Evolutionary conservation across 2,888 invertebrate genomes (phyloP).

Genomic region (Brenthis hecate): DNA sequence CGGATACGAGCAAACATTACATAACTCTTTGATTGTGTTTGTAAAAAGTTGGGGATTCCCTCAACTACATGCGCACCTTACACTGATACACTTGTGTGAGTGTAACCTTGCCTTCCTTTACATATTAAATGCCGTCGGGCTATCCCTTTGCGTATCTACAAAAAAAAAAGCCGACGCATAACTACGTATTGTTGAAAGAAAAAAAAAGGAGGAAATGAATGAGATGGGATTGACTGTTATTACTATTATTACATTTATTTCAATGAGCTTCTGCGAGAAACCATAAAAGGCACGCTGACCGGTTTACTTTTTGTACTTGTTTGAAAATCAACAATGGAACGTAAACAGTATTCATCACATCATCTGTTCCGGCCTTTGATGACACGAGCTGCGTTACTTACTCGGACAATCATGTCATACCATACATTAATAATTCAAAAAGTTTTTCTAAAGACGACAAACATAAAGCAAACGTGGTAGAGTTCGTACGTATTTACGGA

Average conservation of each 20-base stretch:
- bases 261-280: constrained; percentile 71
- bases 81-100: constrained; percentile 71
- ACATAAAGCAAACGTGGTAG: background rate
- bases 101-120: constrained; percentile 82
- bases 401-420: background rate
- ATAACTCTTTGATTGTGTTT: constrained; percentile 83
- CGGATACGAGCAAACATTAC: constrained; percentile 80
- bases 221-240: constrained; percentile 75
- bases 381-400: constrained; percentile 53
- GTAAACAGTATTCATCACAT: constrained; percentile 74
- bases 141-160: constrained; percentile 80
- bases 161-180: constrained; percentile 67
- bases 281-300: constrained; percentile 77
- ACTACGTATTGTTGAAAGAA: constrained; percentile 73
- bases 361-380: constrained; percentile 66
- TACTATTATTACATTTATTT: constrained; percentile 77
- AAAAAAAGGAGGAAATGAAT: constrained; percentile 73
- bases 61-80: constrained; percentile 77
- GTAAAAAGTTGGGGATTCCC: constrained; percentile 83
- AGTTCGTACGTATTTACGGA: constrained; percentile 1
- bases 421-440: background rate
- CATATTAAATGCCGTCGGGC: constrained; percentile 81
- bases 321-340: constrained; percentile 77
- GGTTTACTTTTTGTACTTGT: constrained; percentile 77
- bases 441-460: background rate